A percentile compares a stretch with the other conserved stretches of the same genome.
Conservation (phyloP, 2,888 invertebrate species). For the Drosophila rubida region DNA sequence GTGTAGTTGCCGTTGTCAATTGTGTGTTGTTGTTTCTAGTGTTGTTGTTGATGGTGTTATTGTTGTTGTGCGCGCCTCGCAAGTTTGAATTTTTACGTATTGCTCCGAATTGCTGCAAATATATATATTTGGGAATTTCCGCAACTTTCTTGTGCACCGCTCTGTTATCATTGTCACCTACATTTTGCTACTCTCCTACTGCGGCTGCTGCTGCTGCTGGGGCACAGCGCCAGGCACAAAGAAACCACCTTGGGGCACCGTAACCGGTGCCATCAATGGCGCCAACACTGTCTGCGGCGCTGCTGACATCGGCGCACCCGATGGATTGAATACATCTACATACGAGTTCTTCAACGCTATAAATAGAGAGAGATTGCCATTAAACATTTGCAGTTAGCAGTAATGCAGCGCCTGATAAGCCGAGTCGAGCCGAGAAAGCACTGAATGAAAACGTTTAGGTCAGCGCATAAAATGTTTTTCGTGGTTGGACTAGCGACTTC, state of each 20-base stretch:
- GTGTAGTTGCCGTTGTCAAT: conserved; percentile 19
- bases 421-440: no score
- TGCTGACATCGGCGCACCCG: conserved; percentile 85
- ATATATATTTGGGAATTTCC: not conserved
- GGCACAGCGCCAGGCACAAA: conserved; percentile 81
- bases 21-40: conserved; percentile 12
- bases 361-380: conserved; percentile 36
- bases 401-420: not conserved
- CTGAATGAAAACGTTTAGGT: no score
- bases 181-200: conserved; percentile 36
- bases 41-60: conserved; percentile 7
- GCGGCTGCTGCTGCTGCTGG: conserved; percentile 57
- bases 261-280: conserved; percentile 83
- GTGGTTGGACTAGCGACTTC: not conserved
- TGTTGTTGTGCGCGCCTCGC: conserved; percentile 35
- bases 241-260: conserved; percentile 83
- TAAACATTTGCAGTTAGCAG: conserved; percentile 32
- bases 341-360: conserved; percentile 93
- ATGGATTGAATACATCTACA: conserved; percentile 95
- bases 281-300: conserved; percentile 83
- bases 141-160: no score
- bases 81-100: conserved; percentile 61
- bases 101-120: conserved; percentile 54
- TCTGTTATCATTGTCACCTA: not conserved
- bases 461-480: no score